These are phyloP conservation scores for Cartodere bifasciata DNA, from an alignment of 2,888 invertebrate species.

Conservation along the genomic window DNA sequence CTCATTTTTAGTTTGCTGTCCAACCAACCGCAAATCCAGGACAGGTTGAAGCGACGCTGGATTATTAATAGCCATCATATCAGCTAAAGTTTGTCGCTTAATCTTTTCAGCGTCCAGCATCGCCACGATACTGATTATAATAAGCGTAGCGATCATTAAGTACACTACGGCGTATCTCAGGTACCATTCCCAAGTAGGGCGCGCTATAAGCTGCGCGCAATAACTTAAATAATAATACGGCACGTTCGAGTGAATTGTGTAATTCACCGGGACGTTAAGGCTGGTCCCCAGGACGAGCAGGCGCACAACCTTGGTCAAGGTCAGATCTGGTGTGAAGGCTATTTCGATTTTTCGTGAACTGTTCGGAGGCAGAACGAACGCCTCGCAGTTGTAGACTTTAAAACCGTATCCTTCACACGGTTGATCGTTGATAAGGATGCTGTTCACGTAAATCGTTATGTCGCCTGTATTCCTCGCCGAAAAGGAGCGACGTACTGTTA, in stretches of 20 bases:
- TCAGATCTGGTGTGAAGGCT: slow-evolving; percentile 81
- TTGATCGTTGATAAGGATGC: slow-evolving; percentile 51
- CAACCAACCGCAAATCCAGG: slow-evolving; percentile 46
- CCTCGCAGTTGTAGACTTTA: slow-evolving; percentile 58
- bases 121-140: slow-evolving; percentile 53
- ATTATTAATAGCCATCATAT: slow-evolving; percentile 36
- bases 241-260: slow-evolving; percentile 53
- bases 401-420: slow-evolving; percentile 71
- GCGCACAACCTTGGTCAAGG: slow-evolving; percentile 58
- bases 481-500: slow-evolving; percentile 70
- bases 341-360: slow-evolving; percentile 67
- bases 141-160: slow-evolving; percentile 47
- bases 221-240: slow-evolving; percentile 48
- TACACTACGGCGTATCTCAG: slow-evolving; percentile 51
- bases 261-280: slow-evolving; percentile 48
- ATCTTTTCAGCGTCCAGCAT: slow-evolving; percentile 62
- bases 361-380: slow-evolving; percentile 60
- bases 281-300: slow-evolving; percentile 49
- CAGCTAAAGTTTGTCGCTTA: slow-evolving; percentile 39
- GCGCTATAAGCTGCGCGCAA: slow-evolving; percentile 54
- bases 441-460: slow-evolving; percentile 63
- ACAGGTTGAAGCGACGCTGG: slow-evolving; percentile 45
- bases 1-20: slow-evolving; percentile 34
- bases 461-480: slow-evolving; percentile 83
- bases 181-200: slow-evolving; percentile 64